Evolutionary conservation across 37 sponge, comb jelly and placozoan species (phyloP).

Genomic region (Tethya wilhelma): DNA sequence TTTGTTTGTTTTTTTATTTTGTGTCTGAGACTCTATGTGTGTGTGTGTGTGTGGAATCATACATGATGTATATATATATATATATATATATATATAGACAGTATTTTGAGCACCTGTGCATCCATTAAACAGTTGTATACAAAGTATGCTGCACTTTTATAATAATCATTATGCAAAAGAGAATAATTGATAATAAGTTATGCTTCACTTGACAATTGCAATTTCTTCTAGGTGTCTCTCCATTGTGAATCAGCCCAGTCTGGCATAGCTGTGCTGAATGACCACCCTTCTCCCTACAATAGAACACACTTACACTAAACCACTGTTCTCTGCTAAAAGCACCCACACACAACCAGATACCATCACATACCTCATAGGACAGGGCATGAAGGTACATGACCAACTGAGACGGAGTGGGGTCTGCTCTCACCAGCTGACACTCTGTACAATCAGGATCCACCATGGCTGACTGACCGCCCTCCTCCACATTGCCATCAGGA

Average conservation of each 20-base stretch:
- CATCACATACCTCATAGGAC: conserved; percentile 65
- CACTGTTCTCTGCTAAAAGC: not conserved
- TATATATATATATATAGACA: too few species aligned
- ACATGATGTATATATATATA: too few species aligned
- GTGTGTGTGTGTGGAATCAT: too few species aligned
- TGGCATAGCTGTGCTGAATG: conserved; percentile 73
- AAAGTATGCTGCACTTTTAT: too few species aligned
- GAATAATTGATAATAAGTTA: too few species aligned
- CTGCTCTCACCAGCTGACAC: conserved; percentile 49
- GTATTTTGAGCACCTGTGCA: too few species aligned
- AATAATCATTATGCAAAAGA: too few species aligned
- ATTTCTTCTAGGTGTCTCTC: too few species aligned
- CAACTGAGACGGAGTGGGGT: conserved; percentile 78
- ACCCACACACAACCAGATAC: not conserved
- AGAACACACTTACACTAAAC: not conserved
- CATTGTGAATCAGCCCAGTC: conserved; percentile 63
- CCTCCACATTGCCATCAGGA: too few species aligned
- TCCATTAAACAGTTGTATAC: too few species aligned
- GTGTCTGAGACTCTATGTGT: not conserved
- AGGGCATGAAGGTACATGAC: conserved; percentile 94
- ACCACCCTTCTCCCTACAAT: conserved; percentile 80
- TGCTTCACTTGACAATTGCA: too few species aligned
- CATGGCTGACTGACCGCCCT: too few species aligned
- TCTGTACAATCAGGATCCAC: conserved; percentile 87
- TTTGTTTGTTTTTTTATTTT: not conserved